phyloP scores from a whole-genome alignment of 2,113 vertebrate species.

The Rhagologus leucostigma region DNA sequence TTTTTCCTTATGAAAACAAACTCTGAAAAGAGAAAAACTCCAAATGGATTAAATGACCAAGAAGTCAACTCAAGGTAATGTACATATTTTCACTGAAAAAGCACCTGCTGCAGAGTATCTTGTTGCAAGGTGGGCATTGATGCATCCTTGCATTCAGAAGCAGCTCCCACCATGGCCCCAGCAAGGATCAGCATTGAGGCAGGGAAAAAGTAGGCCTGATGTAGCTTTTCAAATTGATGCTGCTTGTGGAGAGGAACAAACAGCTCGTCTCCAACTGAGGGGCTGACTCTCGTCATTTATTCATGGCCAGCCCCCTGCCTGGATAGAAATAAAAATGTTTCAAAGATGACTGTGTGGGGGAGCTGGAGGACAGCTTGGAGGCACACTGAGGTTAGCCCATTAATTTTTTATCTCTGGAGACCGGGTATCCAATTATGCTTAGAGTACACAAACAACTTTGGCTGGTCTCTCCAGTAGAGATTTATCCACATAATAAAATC shows the following conservation, averaged over 20 bases:
- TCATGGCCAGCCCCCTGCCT: slow-evolving; percentile 63
- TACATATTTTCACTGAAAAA: slow-evolving; percentile 31
- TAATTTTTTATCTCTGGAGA: slow-evolving; percentile 64
- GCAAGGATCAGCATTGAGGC: not conserved
- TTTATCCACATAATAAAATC: slow-evolving; percentile 47
- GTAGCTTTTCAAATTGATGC: slow-evolving; percentile 58
- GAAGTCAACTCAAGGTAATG: not conserved
- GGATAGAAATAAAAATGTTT: slow-evolving; percentile 66
- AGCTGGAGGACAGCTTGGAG: slow-evolving; percentile 60
- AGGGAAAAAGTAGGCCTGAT: slow-evolving; percentile 34
- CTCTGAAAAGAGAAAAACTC: not conserved
- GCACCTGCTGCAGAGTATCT: slow-evolving; percentile 3
- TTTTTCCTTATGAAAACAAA: not conserved
- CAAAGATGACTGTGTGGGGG: slow-evolving; percentile 49
- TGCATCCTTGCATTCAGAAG: slow-evolving; percentile 44
- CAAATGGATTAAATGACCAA: not conserved
- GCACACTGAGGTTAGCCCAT: slow-evolving; percentile 57
- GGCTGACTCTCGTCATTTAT: slow-evolving; percentile 67
- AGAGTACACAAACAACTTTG: slow-evolving; percentile 47
- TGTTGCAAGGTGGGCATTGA: not conserved
- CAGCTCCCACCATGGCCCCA: slow-evolving; percentile 22
- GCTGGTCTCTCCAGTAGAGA: slow-evolving; percentile 30
- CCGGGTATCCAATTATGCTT: slow-evolving; percentile 57
- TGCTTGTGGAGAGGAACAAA: slow-evolving; percentile 65
- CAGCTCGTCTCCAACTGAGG: slow-evolving; percentile 57